These are phyloP conservation scores for Aphaenogaster rudis DNA, from an alignment of 1,140 invertebrate species.

Conservation along the genomic window DNA sequence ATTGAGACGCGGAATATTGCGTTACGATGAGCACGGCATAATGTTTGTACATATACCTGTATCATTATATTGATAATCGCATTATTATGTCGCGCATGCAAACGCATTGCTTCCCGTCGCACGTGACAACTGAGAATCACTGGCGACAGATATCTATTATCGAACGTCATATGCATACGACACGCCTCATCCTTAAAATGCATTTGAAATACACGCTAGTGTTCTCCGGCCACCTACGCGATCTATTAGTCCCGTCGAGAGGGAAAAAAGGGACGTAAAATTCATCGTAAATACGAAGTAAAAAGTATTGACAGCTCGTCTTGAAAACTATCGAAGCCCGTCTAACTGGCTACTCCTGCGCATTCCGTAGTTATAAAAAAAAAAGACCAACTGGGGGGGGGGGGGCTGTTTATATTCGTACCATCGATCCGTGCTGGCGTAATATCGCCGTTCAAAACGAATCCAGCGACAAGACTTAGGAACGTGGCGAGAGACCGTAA, in stretches of 20 bases:
- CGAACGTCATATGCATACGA: constrained; percentile 45
- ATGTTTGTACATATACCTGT: constrained; percentile 4
- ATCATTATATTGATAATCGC: constrained; percentile 49
- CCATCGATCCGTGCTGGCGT: constrained; percentile 30
- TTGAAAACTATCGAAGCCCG: constrained; percentile 37
- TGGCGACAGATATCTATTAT: constrained; percentile 64
- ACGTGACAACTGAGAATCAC: constrained; percentile 61
- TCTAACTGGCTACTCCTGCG: constrained; percentile 5
- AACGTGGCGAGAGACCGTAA: neutral
- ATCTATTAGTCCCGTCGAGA: neutral
- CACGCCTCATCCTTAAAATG: constrained; percentile 45
- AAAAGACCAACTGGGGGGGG: neutral
- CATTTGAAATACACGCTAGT: constrained; percentile 32
- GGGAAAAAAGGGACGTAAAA: constrained; percentile 14
- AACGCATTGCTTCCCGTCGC: neutral
- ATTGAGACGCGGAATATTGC: constrained; percentile 22
- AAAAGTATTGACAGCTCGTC: constrained; percentile 48
- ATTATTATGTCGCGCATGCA: constrained; percentile 39
- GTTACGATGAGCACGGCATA: constrained; percentile 2
- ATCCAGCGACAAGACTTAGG: neutral
- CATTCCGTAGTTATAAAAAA: constrained; percentile 30
- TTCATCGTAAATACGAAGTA: constrained; percentile 16
- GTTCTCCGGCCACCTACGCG: neutral
- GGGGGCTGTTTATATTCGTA: constrained; percentile 43
- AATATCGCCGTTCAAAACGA: constrained; percentile 35